These are phyloP conservation scores for Aspidiotus destructor DNA, from an alignment of 2,888 invertebrate species.

Conservation along the genomic window DNA sequence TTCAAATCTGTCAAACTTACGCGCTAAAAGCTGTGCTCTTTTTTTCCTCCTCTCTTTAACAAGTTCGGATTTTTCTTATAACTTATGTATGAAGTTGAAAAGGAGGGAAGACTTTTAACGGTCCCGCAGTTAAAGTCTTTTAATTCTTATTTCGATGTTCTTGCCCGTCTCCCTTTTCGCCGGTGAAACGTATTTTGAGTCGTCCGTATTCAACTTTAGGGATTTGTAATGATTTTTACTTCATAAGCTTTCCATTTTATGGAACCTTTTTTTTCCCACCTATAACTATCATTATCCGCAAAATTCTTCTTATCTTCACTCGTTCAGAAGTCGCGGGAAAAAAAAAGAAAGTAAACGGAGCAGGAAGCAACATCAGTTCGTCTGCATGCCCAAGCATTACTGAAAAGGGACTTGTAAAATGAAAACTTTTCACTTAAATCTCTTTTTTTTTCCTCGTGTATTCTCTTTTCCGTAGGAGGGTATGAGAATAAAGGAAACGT, in stretches of 20 bases:
- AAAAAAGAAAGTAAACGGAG: conserved; percentile 2
- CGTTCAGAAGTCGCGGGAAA: conserved; percentile 8
- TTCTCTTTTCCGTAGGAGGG: too few species aligned
- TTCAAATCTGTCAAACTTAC: conserved; percentile 29
- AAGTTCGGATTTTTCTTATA: conserved; percentile 27
- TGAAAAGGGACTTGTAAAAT: conserved; percentile 28
- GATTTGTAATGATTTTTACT: conserved; percentile 31
- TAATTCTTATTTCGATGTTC: conserved; percentile 22
- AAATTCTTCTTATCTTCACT: conserved; percentile 24
- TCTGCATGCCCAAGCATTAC: conserved; percentile 13
- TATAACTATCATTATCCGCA: conserved; percentile 29
- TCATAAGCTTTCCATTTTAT: conserved; percentile 29
- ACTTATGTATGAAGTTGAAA: conserved; percentile 29
- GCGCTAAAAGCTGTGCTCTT: conserved; percentile 21
- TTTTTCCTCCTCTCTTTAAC: conserved; percentile 9
- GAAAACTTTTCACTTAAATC: conserved; percentile 29
- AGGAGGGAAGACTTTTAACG: conserved; percentile 28
- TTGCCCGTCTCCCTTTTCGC: neutral
- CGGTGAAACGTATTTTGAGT: conserved; percentile 25
- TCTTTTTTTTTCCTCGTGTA: neutral
- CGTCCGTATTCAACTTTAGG: conserved; percentile 20
- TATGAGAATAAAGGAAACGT: too few species aligned
- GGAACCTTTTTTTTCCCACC: conserved; percentile 18
- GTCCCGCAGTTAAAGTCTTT: conserved; percentile 31
- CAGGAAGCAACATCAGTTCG: neutral